Evolutionary conservation across 2,888 invertebrate species (phyloP).

Genomic region (Parnassius smintheus): DNA sequence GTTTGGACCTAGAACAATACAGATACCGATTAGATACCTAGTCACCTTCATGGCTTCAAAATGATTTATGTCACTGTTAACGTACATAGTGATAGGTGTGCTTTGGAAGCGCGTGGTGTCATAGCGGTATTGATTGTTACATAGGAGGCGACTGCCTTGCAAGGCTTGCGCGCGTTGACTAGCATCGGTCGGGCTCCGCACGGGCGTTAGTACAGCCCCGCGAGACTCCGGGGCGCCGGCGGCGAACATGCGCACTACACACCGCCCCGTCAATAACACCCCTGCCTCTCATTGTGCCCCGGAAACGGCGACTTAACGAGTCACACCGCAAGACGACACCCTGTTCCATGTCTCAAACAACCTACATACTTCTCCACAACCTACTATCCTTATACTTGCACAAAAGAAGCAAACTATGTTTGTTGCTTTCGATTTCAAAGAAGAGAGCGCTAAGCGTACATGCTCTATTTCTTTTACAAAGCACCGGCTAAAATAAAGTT

Average conservation of each 20-base stretch:
- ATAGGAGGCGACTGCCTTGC: constrained; percentile 47
- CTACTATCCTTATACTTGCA: constrained; percentile 15
- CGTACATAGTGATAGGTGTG: constrained; percentile 49
- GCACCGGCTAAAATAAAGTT: constrained; percentile 10
- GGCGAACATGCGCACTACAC: constrained; percentile 70
- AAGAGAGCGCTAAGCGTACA: neutral
- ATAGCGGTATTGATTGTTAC: constrained; percentile 31
- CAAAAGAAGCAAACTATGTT: constrained; percentile 22
- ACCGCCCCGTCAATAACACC: constrained; percentile 72
- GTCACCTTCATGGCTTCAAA: constrained; percentile 12
- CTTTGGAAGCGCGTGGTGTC: constrained; percentile 44
- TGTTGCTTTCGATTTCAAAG: constrained; percentile 26
- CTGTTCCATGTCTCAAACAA: constrained; percentile 36
- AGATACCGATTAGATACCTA: constrained; percentile 41
- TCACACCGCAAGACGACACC: constrained; percentile 68
- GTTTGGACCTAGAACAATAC: constrained; percentile 63
- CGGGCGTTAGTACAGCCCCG: constrained; percentile 67
- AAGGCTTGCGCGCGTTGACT: constrained; percentile 61
- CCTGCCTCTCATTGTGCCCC: constrained; percentile 72
- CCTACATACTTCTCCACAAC: constrained; percentile 18
- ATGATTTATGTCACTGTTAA: constrained; percentile 27
- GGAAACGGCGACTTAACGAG: constrained; percentile 75
- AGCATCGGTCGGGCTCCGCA: constrained; percentile 56
- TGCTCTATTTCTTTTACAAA: constrained; percentile 1
- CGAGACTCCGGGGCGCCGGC: constrained; percentile 74